Base-by-base conservation (phyloP, 2,797 vertebrate species). In the Enteromius radiatus region DNA sequence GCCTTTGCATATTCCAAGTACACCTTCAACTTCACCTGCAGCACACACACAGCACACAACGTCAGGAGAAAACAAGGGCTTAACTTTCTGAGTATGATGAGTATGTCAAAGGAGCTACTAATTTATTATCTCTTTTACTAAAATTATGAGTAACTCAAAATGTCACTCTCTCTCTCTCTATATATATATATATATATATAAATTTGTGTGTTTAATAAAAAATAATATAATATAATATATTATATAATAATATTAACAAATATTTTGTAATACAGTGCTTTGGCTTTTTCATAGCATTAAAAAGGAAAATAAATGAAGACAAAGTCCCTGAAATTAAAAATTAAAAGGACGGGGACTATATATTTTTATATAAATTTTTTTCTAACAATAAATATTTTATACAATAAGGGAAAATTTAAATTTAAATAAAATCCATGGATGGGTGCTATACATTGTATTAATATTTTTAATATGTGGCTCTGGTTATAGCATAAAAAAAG, bases 1-100 rank as follows among this genome's bases (percentile, higher is more conserved):
- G 97, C 97, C 91, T 94, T 97, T 77, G 93, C 59, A 0, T 99
- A 99, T 76, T 98, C 96, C 95, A 95, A 93, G 89, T 96, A 98
- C 84, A 99, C 97, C 0, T 91, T 90, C 0, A 93, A 23, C 90
- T 99, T 98, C 38, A 99, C 97, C 98, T 99, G 89, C 79, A 84
- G 36, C 33, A 65, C 47, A 77, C 10, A 77, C 12, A 47, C 36
- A 59, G 41, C 19, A 19, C 28, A 64, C 61, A 33, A 63, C 26
- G 17, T 17, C 31, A 2, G 4, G 31, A 65, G 3, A 17, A 17
- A 4, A 23, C 54, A 56, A 12, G 33, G 21, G 19, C 33, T 9
- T 31, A 21, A 65, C 63, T 21, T 21, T 36, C 61, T 3, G 7
- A 17, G 31, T 63, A 63, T 61, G 56, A 1, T 28, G 56, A 15